These are phyloP conservation scores for Leucophenga maculata DNA, from an alignment of 2,888 invertebrate genomes.

Conservation along the genomic window DNA sequence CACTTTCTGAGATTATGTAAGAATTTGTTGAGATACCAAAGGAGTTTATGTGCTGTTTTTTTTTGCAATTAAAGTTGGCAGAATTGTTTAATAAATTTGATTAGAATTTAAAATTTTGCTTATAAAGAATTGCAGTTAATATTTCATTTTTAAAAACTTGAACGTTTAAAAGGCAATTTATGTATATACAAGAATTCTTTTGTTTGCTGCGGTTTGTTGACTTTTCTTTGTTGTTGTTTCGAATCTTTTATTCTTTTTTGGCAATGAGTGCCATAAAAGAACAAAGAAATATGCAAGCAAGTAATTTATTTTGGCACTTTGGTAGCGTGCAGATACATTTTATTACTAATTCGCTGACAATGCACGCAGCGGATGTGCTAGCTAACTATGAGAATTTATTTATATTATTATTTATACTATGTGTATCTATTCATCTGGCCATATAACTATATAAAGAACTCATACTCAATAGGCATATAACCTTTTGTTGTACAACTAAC, in stretches of 20 bases:
- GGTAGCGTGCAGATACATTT: background rate
- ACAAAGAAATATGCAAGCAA: background rate
- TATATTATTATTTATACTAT: background rate
- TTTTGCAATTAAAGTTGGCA: no score
- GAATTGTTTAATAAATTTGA: no score
- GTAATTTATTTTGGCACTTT: background rate
- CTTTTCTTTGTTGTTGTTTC: slow-evolving; percentile 1
- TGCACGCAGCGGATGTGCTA: background rate
- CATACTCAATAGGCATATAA: background rate
- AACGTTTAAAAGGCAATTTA: background rate
- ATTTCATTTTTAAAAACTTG: background rate
- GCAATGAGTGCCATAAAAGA: background rate
- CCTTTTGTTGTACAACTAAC: background rate
- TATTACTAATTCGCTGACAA: background rate
- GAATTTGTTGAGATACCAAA: no score
- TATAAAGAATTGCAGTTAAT: no score
- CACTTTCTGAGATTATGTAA: no score
- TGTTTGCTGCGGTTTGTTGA: background rate
- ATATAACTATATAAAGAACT: background rate
- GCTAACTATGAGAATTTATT: no score
- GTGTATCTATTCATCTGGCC: background rate
- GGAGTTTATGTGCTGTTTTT: no score
- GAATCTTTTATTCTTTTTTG: background rate
- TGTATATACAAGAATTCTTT: background rate
- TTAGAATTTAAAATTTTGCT: background rate